Conservation (phyloP, 2,113 vertebrate genomes). For the Pampusana beccarii region DNA sequence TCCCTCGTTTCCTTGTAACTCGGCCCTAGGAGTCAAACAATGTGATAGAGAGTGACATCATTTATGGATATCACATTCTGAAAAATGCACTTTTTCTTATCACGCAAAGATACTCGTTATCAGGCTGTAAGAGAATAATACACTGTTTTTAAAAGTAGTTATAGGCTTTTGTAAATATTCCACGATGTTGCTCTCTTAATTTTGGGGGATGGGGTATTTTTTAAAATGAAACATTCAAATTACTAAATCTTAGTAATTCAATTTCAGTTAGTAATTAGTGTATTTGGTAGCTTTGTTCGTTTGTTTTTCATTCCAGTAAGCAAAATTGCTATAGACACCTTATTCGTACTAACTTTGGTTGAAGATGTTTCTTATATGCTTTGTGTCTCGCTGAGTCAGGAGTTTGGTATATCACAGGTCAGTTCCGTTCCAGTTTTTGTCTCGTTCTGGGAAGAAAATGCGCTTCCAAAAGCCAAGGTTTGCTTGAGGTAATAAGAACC, state of each 20-base stretch:
- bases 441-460: neutral
- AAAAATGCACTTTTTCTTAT: neutral
- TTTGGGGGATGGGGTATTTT: neutral
- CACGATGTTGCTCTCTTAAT: neutral
- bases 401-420: neutral
- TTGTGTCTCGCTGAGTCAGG: constrained; percentile 5
- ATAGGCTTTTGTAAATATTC: neutral
- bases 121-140: neutral
- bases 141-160: neutral
- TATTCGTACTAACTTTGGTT: neutral
- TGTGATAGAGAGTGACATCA: neutral
- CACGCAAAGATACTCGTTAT: neutral
- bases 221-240: neutral
- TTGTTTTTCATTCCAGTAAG: neutral
- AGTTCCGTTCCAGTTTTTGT: neutral
- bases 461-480: constrained; percentile 13
- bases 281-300: too few relatives aligned
- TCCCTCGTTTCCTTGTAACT: neutral
- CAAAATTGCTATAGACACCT: neutral
- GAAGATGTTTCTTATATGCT: neutral
- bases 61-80: neutral
- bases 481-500: constrained; percentile 9
- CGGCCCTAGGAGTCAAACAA: neutral
- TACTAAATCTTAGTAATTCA: neutral
- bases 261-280: neutral